phyloP scores from a whole-genome alignment of 2,888 invertebrate species.

The Opisthograptis luteolata region DNA sequence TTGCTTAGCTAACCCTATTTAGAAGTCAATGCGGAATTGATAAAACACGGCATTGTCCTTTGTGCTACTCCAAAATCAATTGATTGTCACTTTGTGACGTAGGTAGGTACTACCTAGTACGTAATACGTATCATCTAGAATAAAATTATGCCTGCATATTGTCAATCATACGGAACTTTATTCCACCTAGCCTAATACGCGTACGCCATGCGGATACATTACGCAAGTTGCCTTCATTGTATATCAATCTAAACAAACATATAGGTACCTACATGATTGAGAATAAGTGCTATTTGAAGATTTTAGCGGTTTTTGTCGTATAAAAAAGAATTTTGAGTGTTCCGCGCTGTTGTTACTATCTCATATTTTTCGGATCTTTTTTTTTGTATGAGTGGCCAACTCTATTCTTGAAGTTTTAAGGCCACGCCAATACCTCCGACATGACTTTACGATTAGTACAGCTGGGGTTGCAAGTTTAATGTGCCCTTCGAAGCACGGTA shows the following conservation, averaged over 20 bases:
- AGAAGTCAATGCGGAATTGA: not conserved
- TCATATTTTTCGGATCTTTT: too few species aligned
- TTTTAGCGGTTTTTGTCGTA: not conserved
- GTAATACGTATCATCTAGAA: slow-evolving; percentile 4
- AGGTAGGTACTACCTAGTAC: not conserved
- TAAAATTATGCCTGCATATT: not conserved
- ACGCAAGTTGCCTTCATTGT: slow-evolving; percentile 8
- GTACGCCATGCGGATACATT: slow-evolving; percentile 9
- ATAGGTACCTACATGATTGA: not conserved
- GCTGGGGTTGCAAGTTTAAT: too few species aligned
- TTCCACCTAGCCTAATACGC: slow-evolving; percentile 5
- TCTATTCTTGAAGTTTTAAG: too few species aligned
- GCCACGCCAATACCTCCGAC: too few species aligned
- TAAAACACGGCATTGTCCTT: not conserved
- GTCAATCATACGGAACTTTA: slow-evolving; percentile 1
- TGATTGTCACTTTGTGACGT: too few species aligned
- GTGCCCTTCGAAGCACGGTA: too few species aligned
- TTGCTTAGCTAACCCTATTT: too few species aligned
- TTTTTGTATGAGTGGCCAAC: too few species aligned
- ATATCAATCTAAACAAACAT: slow-evolving; percentile 8
- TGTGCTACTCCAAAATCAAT: not conserved
- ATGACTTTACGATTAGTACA: too few species aligned
- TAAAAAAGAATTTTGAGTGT: too few species aligned
- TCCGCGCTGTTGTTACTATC: too few species aligned
- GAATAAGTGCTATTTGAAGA: not conserved